Evolutionary conservation across 2,888 invertebrate genomes (phyloP), one percentile per base, ranked within the genome.

Genomic region (Lochmaea crataegi): DNA sequence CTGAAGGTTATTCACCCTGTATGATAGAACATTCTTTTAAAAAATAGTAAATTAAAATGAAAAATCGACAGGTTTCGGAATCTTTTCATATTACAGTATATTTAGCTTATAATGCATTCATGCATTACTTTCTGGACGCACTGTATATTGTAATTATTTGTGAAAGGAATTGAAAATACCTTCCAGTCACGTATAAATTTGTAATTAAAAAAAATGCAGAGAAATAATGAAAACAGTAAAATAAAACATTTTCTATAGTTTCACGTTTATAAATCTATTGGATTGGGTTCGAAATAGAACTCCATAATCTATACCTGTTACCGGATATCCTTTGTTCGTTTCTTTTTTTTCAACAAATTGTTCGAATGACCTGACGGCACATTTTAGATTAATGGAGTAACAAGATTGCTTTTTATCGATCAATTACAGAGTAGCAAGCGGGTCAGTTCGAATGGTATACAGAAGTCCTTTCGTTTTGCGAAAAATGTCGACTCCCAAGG

Each of bases 381-480:
- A 70, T 70, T 70, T 64, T 70, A 65, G 41, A 70, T 70, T 70
- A 70, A 70, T 70, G 70, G 64, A 70, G 64, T 70, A 70, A 70
- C 70, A 70, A 65, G 65, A 70, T 70, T 70, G 64, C 56, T 70
- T 70, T 70, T 70, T 70, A 70, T 70, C 70, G 70, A 70, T 70
- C 70, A 70, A 64, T 57, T 70, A 70, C 61, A 63, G 63, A 61
- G 51, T 58, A 45, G 58, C 12, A 45, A 60, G 14, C 42, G 42
- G 68, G 32, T 51, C 60, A 68, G 68, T 70, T 65, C 64, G 16
- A 63, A 69, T 41, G 69, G 53, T 63, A 51, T 61, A 58, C 41
- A 53, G 45, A 26, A n/a, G n/a, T n/a, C 32, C 57, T 64, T 58
- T 60, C 68, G 32, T 12, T 63, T 38, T 63, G 41, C 69, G 63